phyloP scores from a whole-genome alignment of 2,113 vertebrate species.

The Montifringilla adamsi region DNA sequence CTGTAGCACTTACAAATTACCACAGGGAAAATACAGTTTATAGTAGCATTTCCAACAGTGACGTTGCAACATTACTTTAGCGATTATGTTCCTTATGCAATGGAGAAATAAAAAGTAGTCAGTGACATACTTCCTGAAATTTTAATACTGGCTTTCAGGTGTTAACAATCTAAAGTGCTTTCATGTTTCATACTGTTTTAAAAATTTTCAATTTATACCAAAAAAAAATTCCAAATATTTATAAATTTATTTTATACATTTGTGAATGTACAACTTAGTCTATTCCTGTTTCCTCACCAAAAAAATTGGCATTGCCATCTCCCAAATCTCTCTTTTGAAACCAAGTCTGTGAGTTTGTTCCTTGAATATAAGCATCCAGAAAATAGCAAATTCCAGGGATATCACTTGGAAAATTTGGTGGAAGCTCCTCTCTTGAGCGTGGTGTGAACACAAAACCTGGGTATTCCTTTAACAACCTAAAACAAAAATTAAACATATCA shows the following conservation, averaged over 20 bases:
- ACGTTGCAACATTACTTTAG: conserved; percentile 16
- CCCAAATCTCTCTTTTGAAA: conserved; percentile 71
- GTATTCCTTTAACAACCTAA: conserved; percentile 87
- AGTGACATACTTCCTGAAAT: conserved; percentile 50
- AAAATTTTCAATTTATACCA: conserved; percentile 14
- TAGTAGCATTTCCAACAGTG: conserved; percentile 39
- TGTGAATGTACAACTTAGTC: conserved; percentile 52
- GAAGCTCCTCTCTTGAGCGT: conserved; percentile 92
- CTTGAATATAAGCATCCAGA: conserved; percentile 83
- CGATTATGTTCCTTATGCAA: conserved; percentile 40
- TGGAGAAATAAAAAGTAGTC: conserved; percentile 48
- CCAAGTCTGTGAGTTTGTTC: conserved; percentile 65
- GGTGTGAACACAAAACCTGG: conserved; percentile 92
- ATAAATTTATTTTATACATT: conserved; percentile 12
- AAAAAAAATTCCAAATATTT: not conserved
- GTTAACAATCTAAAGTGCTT: conserved; percentile 68
- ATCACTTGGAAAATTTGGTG: conserved; percentile 91
- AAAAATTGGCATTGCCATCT: conserved; percentile 74
- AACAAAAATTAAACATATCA: conserved; percentile 55
- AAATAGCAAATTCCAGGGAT: conserved; percentile 98
- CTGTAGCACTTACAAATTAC: conserved; percentile 18
- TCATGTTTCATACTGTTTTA: conserved; percentile 17
- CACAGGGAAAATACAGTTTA: conserved; percentile 16
- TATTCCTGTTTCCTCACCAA: conserved; percentile 74
- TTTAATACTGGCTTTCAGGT: conserved; percentile 62